phyloP scores from a whole-genome alignment of 2,888 invertebrate species.

The Thereva unica region DNA sequence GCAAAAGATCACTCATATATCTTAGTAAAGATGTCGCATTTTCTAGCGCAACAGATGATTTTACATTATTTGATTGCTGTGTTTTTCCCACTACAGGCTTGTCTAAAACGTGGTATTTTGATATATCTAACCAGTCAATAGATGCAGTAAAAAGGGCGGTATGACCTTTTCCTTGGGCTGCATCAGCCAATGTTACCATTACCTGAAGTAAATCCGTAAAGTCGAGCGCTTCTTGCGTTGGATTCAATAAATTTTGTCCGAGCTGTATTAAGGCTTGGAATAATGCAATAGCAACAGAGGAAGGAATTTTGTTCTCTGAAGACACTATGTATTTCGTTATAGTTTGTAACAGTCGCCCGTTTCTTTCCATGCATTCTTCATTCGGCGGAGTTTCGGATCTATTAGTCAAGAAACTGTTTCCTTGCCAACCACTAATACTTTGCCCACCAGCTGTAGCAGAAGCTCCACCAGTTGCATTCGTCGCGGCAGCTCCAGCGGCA shows the following conservation, averaged over 20 bases:
- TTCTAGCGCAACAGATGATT: slow-evolving; percentile 63
- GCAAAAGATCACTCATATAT: slow-evolving; percentile 75
- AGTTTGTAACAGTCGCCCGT: slow-evolving; percentile 70
- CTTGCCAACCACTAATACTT: slow-evolving; percentile 54
- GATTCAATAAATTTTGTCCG: slow-evolving; percentile 68
- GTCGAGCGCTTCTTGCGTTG: slow-evolving; percentile 70
- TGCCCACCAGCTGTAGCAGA: slow-evolving; percentile 34
- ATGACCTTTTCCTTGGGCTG: slow-evolving; percentile 81
- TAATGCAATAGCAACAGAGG: slow-evolving; percentile 59
- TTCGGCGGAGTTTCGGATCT: slow-evolving; percentile 56
- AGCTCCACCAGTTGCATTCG: slow-evolving; percentile 48
- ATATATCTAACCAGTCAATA: slow-evolving; percentile 76
- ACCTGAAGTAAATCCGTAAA: slow-evolving; percentile 77
- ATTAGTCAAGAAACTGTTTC: slow-evolving; percentile 60
- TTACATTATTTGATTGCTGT: slow-evolving; percentile 44
- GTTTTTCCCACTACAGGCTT: slow-evolving; percentile 44
- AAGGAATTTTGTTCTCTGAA: slow-evolving; percentile 61
- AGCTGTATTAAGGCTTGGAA: slow-evolving; percentile 75
- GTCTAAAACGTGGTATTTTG: slow-evolving; percentile 60
- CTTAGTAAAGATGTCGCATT: slow-evolving; percentile 83
- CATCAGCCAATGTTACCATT: slow-evolving; percentile 84
- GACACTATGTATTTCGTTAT: slow-evolving; percentile 73
- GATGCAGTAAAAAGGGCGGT: slow-evolving; percentile 78
- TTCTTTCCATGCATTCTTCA: slow-evolving; percentile 62
- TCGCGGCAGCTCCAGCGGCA: slow-evolving; percentile 46